Percentiles rank a stretch among this genome's conserved stretches.
phyloP scores from a whole-genome alignment of 2,888 invertebrate species.

The Cephus nigrinus region DNA sequence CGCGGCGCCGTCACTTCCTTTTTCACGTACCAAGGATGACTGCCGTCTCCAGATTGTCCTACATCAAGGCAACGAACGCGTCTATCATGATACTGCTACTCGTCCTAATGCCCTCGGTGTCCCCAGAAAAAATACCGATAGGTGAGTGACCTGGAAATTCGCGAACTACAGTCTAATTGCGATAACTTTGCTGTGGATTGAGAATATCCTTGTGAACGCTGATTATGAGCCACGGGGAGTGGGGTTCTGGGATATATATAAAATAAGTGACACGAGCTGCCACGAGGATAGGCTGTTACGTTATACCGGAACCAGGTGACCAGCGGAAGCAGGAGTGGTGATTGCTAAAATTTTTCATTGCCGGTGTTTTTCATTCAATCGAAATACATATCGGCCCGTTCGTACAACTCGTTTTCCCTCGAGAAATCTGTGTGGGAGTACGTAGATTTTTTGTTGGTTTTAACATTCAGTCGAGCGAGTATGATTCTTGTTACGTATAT shows the following conservation, averaged over 20 bases:
- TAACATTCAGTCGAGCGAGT: background rate
- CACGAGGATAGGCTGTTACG: background rate
- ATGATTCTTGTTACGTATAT: background rate
- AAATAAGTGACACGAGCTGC: background rate
- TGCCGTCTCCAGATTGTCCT: background rate
- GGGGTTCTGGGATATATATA: background rate
- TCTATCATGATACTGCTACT: conserved; percentile 32
- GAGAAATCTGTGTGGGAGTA: too few species aligned
- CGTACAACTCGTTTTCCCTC: background rate
- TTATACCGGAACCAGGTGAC: background rate
- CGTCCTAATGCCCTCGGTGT: conserved; percentile 40
- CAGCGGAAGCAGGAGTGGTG: background rate
- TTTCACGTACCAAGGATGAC: background rate
- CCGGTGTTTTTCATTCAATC: background rate
- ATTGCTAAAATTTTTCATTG: background rate
- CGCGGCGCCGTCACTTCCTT: conserved; percentile 31
- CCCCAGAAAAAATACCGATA: conserved; percentile 51
- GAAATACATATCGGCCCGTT: background rate
- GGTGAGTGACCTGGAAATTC: conserved; percentile 44
- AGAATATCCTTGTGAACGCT: background rate
- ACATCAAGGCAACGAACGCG: conserved; percentile 10
- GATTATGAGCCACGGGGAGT: background rate
- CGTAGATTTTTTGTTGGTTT: background rate
- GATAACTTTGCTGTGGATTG: background rate
- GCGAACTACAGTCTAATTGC: background rate